phyloP scores from a whole-genome alignment of 2,113 vertebrate genomes.

The Erythrocercus mccallii region DNA sequence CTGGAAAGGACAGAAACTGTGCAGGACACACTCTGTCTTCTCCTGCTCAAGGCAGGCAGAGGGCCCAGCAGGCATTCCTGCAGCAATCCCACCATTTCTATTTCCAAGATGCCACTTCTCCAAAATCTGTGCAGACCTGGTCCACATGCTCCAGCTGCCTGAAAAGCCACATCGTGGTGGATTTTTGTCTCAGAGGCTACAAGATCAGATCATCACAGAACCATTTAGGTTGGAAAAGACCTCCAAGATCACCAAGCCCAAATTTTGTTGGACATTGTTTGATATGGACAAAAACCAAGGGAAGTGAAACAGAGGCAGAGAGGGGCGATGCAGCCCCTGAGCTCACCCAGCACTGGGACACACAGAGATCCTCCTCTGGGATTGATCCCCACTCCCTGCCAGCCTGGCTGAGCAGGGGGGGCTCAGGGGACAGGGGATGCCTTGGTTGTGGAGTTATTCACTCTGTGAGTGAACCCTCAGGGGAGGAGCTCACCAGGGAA shows the following conservation, averaged over 20 bases:
- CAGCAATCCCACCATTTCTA: background rate
- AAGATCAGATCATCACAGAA: background rate
- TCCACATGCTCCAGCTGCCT: background rate
- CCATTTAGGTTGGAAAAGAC: background rate
- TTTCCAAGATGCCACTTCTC: background rate
- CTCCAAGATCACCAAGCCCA: background rate
- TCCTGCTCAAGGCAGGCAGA: background rate
- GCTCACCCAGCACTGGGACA: background rate
- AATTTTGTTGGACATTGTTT: background rate
- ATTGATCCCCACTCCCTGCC: background rate
- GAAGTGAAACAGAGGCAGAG: background rate
- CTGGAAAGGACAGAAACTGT: background rate
- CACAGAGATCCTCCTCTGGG: accelerated
- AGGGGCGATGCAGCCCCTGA: accelerated
- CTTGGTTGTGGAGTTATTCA: accelerated
- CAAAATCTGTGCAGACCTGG: background rate
- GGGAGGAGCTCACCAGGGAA: background rate
- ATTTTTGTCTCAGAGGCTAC: background rate
- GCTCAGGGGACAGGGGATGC: accelerated
- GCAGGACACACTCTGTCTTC: accelerated
- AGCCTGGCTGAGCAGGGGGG: background rate
- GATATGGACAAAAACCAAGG: background rate
- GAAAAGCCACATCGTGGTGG: accelerated
- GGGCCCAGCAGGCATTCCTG: background rate
- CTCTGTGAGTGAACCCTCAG: background rate